Conservation (phyloP, 2,113 vertebrate species). For the Aptenodytes forsteri region DNA sequence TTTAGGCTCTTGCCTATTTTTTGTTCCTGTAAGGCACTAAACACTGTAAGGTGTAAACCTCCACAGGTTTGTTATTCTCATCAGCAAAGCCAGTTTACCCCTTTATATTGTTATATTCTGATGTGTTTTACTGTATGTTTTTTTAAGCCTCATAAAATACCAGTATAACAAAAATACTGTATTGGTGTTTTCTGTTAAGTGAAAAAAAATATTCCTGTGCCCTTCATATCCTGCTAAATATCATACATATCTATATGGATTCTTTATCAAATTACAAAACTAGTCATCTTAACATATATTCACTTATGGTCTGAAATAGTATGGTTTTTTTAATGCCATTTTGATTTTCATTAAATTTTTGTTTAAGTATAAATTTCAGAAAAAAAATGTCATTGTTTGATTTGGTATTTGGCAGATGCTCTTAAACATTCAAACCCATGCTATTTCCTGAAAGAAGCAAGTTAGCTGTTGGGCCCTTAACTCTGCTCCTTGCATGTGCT, state of each 20-base stretch:
- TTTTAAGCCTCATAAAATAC: neutral
- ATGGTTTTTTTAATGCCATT: accelerated
- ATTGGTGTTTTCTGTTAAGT: neutral
- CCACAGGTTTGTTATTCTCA: neutral
- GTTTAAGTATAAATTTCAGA: neutral
- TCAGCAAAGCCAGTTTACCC: neutral
- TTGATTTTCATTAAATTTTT: neutral
- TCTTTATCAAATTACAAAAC: neutral
- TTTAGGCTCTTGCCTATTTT: neutral
- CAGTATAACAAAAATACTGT: neutral
- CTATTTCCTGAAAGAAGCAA: neutral
- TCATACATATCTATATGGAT: neutral
- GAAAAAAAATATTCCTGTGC: neutral
- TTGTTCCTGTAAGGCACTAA: neutral
- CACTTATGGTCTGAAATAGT: neutral
- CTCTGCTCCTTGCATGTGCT: neutral
- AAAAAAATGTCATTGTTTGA: neutral
- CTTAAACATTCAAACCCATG: neutral
- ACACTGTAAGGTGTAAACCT: neutral
- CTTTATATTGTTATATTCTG: neutral
- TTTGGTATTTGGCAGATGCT: neutral
- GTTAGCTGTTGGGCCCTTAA: neutral
- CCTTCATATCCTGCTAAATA: neutral
- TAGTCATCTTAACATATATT: neutral
- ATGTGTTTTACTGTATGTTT: neutral